Base-by-base conservation (phyloP, 2,888 invertebrate species). In the Melitaea athalia region DNA sequence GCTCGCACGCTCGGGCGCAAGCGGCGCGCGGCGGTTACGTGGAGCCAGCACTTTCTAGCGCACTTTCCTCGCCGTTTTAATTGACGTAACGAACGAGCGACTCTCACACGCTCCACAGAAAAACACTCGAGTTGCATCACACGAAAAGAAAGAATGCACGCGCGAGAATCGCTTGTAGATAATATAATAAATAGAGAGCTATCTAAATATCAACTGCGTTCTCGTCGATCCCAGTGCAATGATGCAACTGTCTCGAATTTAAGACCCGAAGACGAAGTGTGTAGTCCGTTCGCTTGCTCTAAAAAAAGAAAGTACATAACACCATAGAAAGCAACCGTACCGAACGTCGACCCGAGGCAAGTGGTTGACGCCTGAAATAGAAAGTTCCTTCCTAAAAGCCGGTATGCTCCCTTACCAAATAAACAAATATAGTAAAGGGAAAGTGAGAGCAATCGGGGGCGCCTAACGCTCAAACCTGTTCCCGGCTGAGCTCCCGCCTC, bases 301-400 rank as follows among this genome's bases (percentile, higher is more conserved):
- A 79, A 87, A 90, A 91, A 92, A 91, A 91, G 91, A 92, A 92
- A 91, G 91, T 91, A n/a, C n/a, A n/a, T n/a, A 87, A 86, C 85
- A 77, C 81, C 85, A 85, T 91, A 91, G 92, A 92, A 92, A 92
- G 92, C 89, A 88, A 85, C 82, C 81, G 81, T 82, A 80, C 77
- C 85, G 90, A 85, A 79, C 91, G 83, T 88, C 90, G 90, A 91
- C 91, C 89, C 87, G 89, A 77, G 80, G 85, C 84, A 85, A 88
- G 83, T 85, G 85, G 82, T 84, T 83, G 87, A 63, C 59, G 65
- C 86, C 89, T 89, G 91, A 92, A 92, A 92, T 91, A 92, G 92
- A 92, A 92, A 92, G 92, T 91, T 85, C 78, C 83, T 81, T 86
- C 88, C 86, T 83, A 89, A 89, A 89, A 81, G 85, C 83, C 77